Conservation (phyloP, 1,140 invertebrate genomes). For the Brachionus paranguensis region DNA sequence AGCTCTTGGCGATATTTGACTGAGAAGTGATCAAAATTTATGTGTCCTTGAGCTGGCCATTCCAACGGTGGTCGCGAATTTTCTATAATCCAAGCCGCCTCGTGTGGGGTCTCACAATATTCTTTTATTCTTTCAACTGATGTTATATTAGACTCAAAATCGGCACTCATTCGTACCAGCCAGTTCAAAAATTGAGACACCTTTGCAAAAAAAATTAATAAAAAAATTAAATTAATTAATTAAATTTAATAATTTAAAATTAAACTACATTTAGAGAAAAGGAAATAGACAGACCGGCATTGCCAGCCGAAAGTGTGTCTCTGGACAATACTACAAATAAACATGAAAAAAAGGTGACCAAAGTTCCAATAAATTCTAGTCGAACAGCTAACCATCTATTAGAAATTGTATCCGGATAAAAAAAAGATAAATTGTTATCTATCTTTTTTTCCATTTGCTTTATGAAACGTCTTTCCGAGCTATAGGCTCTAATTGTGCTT, state of each 20-base stretch:
- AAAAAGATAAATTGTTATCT: conserved; percentile 21
- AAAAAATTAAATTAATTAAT: no score
- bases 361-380: conserved; percentile 36
- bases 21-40: conserved; percentile 57
- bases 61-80: conserved; percentile 48
- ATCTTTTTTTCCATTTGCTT: not conserved
- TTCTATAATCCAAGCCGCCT: conserved; percentile 47
- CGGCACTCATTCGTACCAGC: conserved; percentile 90
- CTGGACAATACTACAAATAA: conserved; percentile 9
- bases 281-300: conserved; percentile 59
- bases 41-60: conserved; percentile 60
- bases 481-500: conserved; percentile 60
- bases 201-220: not conserved
- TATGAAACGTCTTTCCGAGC: conserved; percentile 57
- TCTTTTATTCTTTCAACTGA: conserved; percentile 95
- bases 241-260: not conserved
- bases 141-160: conserved; percentile 94
- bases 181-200: conserved; percentile 84
- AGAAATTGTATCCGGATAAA: conserved; percentile 31
- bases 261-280: conserved; percentile 60
- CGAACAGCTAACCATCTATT: conserved; percentile 39
- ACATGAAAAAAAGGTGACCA: conserved; percentile 32
- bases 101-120: conserved; percentile 72
- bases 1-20: conserved; percentile 47
- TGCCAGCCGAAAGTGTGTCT: conserved; percentile 44